Base-by-base conservation (phyloP, 2,113 vertebrate genomes). In the Varanus komodoensis region DNA sequence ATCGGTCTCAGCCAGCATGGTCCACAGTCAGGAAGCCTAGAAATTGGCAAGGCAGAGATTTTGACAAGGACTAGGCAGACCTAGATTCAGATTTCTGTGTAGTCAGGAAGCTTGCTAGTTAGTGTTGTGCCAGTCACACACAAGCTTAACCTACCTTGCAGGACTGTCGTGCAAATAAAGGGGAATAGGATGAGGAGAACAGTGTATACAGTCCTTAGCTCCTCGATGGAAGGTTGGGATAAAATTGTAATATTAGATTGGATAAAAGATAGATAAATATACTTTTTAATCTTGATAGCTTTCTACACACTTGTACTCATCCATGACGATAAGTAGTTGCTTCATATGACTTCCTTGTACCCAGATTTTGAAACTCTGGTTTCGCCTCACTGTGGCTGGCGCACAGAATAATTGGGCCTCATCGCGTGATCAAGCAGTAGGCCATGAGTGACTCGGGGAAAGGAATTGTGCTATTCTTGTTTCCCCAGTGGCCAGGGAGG, bases 361-460 rank as follows among this genome's bases (percentile, higher is more conserved):
- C 89, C 91, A 86, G 84, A 73, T 96, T 95, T 93, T 93, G 93
- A 95, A 95, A 96, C 17, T 29, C 32, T 50, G 48, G 23, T 78
- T 84, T 84, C 3, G 8, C 4, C 57, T 89, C 4, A 67, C 83
- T 44, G 88, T 34, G 64, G 89, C 0, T 82, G 25, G 87, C 71
- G 81, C 92, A 91, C 77, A 50, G 11, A 38, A 4, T 73, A 6
- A 7, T 78, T 44, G 38, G 44, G 1, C 0, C 83, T 73, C 87
- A 52, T 77, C 0, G 0, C 87, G 81, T 32, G 83, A 68, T 79
- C 14, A 23, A 89, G 32, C 86, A 81, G 52, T 94, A 81, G 91
- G 92, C 86, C 89, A 86, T 86, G 92, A 93, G 86, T 94, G 88
- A 67, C 88, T 90, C 27, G 29, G 74, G 25, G 29, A 44, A 67